Conservation (phyloP, 1,140 invertebrate species). For the Hypsibius dujardini region DNA sequence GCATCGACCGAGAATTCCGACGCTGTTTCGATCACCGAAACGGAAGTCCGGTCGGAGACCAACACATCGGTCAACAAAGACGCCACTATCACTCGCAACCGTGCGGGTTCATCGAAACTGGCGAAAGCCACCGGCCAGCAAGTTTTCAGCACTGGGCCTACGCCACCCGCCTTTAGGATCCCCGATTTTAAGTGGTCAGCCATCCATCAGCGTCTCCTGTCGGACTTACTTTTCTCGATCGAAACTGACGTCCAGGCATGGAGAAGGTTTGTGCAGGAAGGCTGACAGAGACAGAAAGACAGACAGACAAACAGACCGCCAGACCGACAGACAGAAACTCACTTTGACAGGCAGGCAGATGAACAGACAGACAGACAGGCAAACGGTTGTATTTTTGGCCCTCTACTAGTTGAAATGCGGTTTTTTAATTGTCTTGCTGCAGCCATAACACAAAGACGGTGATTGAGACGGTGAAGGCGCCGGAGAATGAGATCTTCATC, state of each 20-base stretch:
- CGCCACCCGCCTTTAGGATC: constrained; percentile 88
- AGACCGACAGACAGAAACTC: too few species aligned
- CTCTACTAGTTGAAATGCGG: constrained; percentile 17
- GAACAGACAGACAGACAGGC: neutral
- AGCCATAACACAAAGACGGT: constrained; percentile 90
- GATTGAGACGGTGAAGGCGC: constrained; percentile 78
- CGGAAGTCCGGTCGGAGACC: neutral
- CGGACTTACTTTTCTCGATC: constrained; percentile 86
- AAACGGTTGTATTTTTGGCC: constrained; percentile 23
- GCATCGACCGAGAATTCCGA: neutral
- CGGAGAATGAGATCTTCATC: constrained; percentile 92
- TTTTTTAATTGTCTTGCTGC: constrained; percentile 26
- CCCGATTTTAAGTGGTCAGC: constrained; percentile 99
- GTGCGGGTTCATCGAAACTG: neutral
- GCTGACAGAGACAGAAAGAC: neutral
- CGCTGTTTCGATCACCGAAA: neutral
- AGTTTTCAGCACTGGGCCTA: constrained; percentile 84
- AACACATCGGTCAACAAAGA: neutral
- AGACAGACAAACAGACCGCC: too few species aligned
- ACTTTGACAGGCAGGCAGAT: too few species aligned
- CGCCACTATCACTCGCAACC: neutral
- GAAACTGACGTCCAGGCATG: constrained; percentile 93
- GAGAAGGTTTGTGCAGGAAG: constrained; percentile 44
- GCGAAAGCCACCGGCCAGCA: constrained; percentile 37
- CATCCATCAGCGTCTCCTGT: constrained; percentile 86